These are phyloP conservation scores for Cerceris ruficornis DNA, from an alignment of 2,888 invertebrate species.

Conservation along the genomic window DNA sequence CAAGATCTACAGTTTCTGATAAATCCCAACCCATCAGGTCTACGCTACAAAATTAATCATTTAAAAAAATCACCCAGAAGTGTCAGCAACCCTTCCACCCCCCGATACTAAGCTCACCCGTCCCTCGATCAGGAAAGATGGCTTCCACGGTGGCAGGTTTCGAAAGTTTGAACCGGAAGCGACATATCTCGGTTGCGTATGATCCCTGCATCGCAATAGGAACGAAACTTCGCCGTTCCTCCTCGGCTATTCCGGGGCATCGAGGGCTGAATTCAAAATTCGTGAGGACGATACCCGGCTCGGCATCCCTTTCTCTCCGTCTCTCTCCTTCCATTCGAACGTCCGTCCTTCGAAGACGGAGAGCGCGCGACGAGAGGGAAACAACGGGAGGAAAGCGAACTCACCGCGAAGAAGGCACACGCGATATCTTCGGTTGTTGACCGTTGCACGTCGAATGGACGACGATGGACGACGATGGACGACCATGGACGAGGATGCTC, in stretches of 20 bases:
- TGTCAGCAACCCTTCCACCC: too few species aligned
- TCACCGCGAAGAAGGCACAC: slow-evolving; percentile 27
- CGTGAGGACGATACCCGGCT: slow-evolving; percentile 21
- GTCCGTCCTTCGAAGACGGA: background rate
- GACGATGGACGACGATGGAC: slow-evolving; percentile 60
- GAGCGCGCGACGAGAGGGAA: background rate
- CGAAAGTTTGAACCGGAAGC: slow-evolving; percentile 39
- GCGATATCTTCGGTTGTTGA: slow-evolving; percentile 69
- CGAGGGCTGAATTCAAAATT: slow-evolving; percentile 22
- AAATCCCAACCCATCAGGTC: too few species aligned
- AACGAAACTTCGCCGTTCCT: slow-evolving; percentile 25
- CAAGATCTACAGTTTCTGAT: too few species aligned
- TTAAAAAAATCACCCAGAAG: too few species aligned
- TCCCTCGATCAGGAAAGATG: background rate
- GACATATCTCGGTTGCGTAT: slow-evolving; percentile 42
- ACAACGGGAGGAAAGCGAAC: background rate
- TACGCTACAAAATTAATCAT: too few species aligned
- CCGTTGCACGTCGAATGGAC: slow-evolving; percentile 63
- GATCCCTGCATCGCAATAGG: slow-evolving; percentile 45
- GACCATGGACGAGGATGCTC: slow-evolving; percentile 25
- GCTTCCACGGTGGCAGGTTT: background rate
- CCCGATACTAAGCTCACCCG: too few species aligned
- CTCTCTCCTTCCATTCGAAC: background rate
- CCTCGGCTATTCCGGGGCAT: background rate
- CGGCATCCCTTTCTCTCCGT: background rate